Evolutionary conservation across 2,797 vertebrate species (phyloP).

Genomic region (Hippoglossus hippoglossus): DNA sequence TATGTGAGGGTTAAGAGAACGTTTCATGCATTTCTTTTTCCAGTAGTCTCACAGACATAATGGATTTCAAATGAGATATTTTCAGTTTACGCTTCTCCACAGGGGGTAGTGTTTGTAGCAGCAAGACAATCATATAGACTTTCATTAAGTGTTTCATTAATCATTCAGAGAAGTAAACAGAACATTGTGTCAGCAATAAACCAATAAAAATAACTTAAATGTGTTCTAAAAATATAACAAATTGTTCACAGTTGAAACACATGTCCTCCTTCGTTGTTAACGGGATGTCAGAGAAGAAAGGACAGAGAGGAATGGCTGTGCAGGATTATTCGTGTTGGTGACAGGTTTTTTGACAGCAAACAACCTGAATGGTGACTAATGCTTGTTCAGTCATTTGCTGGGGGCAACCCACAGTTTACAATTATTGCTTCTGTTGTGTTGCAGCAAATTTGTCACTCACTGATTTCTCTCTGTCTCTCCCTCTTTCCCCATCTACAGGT

Average conservation of each 20-base stretch:
- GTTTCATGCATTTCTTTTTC: slow-evolving; percentile 22
- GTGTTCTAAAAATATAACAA: neutral
- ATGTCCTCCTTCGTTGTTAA: too few species aligned
- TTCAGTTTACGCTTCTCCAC: slow-evolving; percentile 12
- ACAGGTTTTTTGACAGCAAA: slow-evolving; percentile 32
- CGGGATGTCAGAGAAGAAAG: neutral
- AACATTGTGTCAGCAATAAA: neutral
- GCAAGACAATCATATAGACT: neutral
- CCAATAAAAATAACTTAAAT: neutral
- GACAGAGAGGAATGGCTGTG: slow-evolving; percentile 1
- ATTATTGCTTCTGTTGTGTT: slow-evolving; percentile 26
- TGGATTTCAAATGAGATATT: slow-evolving; percentile 26
- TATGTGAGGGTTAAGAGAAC: neutral
- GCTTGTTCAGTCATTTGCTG: slow-evolving; percentile 40
- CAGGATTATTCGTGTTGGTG: slow-evolving; percentile 40
- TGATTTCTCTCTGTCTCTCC: slow-evolving; percentile 37
- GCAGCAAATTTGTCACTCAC: slow-evolving; percentile 13
- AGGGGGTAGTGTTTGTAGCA: neutral
- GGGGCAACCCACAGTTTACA: slow-evolving; percentile 2
- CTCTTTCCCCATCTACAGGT: slow-evolving; percentile 35
- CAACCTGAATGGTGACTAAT: slow-evolving; percentile 26
- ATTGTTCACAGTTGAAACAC: neutral
- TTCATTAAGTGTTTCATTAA: slow-evolving; percentile 31
- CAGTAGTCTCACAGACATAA: neutral
- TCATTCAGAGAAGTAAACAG: slow-evolving; percentile 25